Percentiles rank a stretch among this genome's conserved stretches.
Conservation (phyloP, 2,888 invertebrate genomes). For the Aleiodes testaceus region DNA sequence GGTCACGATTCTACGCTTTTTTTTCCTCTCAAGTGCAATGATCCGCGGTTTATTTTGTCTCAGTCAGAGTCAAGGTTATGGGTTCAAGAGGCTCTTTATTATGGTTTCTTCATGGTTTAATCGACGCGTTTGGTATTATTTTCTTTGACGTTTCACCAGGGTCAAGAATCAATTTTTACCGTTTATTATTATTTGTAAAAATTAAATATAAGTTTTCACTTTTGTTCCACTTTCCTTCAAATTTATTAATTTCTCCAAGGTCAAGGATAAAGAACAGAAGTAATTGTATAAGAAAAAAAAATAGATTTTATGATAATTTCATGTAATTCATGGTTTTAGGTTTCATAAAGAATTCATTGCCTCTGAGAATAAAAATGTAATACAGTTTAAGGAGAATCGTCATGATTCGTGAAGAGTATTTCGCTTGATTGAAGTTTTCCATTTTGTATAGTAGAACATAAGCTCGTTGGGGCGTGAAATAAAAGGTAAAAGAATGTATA, state of each 20-base stretch:
- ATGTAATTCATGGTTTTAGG: background rate
- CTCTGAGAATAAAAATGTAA: background rate
- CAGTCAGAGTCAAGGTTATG: slow-evolving; percentile 18
- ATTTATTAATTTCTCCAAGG: slow-evolving; percentile 31
- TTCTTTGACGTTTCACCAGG: too few relatives aligned
- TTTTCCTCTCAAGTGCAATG: background rate
- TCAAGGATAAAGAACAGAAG: background rate
- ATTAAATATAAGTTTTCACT: too few relatives aligned
- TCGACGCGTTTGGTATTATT: too few relatives aligned
- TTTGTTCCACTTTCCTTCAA: too few relatives aligned
- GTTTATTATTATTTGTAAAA: too few relatives aligned
- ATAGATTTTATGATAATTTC: too few relatives aligned
- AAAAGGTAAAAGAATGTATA: slow-evolving; percentile 17
- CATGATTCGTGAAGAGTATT: slow-evolving; percentile 15
- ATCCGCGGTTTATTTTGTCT: slow-evolving; percentile 5
- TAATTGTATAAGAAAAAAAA: too few relatives aligned
- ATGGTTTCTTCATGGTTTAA: background rate
- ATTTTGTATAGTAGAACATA: slow-evolving; percentile 10
- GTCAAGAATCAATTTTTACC: too few relatives aligned
- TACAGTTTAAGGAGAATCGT: slow-evolving; percentile 7
- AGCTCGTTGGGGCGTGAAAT: slow-evolving; percentile 29
- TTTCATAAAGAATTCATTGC: background rate
- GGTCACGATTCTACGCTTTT: slow-evolving; percentile 14
- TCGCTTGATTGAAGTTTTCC: slow-evolving; percentile 34
- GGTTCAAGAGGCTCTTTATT: background rate